Conservation (phyloP, 2,797 vertebrate species). For the Muscicapa striata region DNA sequence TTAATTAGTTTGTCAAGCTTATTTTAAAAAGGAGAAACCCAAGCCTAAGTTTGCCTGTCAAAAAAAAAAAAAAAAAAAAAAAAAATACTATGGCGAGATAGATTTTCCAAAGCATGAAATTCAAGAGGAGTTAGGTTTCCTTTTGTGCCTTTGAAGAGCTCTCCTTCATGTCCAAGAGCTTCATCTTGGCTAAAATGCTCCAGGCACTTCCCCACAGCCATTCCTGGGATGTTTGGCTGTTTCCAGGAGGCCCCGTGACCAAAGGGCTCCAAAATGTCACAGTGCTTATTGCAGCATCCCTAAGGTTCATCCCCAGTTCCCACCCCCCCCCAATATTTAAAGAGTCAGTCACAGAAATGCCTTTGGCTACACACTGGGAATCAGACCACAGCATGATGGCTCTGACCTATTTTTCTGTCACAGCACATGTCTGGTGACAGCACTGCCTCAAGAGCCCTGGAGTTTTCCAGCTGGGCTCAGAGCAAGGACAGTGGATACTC, state of each 20-base stretch:
- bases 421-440: neutral
- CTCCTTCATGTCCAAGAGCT: neutral
- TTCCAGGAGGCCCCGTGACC: neutral
- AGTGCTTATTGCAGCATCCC: neutral
- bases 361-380: constrained; percentile 8
- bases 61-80: constrained; percentile 62
- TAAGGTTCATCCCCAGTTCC: too few relatives aligned
- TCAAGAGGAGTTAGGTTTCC: constrained; percentile 47
- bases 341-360: neutral
- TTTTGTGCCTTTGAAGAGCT: constrained; percentile 46
- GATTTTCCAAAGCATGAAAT: constrained; percentile 61
- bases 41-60: constrained; percentile 39
- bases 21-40: constrained; percentile 51
- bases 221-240: neutral
- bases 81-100: constrained; percentile 37
- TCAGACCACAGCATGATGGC: neutral
- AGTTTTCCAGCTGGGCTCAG: neutral
- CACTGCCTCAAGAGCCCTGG: neutral
- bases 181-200: neutral
- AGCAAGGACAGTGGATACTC: neutral
- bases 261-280: neutral
- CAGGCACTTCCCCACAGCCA: neutral
- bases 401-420: constrained; percentile 11
- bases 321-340: neutral
- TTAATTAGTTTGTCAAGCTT: constrained; percentile 55